phyloP scores from a whole-genome alignment of 2,113 vertebrate species.

The Indicator maculatus region DNA sequence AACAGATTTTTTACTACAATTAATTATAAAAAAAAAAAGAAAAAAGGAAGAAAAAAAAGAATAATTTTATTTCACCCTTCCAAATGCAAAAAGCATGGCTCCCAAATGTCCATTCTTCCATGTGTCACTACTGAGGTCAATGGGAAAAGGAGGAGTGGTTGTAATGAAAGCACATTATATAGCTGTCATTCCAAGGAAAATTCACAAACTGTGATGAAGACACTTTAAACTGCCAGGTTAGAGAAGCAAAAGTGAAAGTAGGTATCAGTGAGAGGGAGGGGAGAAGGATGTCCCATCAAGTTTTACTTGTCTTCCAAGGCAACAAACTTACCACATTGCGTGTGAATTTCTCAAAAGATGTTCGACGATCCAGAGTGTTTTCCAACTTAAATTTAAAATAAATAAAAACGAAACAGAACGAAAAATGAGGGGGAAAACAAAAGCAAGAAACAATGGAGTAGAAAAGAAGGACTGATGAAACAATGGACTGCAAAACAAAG shows the following conservation, averaged over 20 bases:
- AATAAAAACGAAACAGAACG: conserved; percentile 33
- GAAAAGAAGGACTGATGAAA: conserved; percentile 72
- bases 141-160: neutral
- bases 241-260: conserved; percentile 24
- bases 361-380: conserved; percentile 84
- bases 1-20: conserved; percentile 4
- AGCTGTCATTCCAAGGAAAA: conserved; percentile 42
- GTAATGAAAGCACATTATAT: conserved; percentile 26
- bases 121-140: neutral
- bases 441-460: conserved; percentile 65
- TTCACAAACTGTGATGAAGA: conserved; percentile 26
- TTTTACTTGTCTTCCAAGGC: conserved; percentile 60
- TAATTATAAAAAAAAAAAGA: neutral
- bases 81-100: conserved; percentile 35
- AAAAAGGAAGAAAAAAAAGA: neutral
- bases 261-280: conserved; percentile 4
- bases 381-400: conserved; percentile 78
- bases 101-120: neutral
- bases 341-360: conserved; percentile 88
- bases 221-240: conserved; percentile 19
- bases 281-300: conserved; percentile 37
- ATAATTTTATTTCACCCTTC: conserved; percentile 13
- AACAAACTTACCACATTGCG: conserved; percentile 84
- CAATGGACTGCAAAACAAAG: conserved; percentile 57
- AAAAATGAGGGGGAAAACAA: conserved; percentile 43